Evolutionary conservation across 2,113 vertebrate genomes (phyloP).

Genomic region (Ifrita kowaldi): DNA sequence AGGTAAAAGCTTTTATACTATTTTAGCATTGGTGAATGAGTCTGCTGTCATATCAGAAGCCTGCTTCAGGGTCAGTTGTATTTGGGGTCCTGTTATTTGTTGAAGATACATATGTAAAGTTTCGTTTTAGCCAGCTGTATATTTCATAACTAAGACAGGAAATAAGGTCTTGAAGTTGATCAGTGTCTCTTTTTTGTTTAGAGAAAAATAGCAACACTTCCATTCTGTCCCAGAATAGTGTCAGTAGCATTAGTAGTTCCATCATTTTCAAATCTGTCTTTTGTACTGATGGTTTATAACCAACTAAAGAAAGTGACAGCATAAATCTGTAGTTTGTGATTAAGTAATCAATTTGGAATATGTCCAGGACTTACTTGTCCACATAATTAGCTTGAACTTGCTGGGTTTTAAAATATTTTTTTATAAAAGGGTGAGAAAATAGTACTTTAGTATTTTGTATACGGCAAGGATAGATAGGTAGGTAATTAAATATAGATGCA

Average conservation of each 20-base stretch:
- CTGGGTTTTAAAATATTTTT: background rate
- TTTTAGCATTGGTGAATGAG: background rate
- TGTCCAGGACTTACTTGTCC: background rate
- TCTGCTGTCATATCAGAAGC: background rate
- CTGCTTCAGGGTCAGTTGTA: background rate
- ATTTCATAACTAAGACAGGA: background rate
- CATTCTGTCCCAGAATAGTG: background rate
- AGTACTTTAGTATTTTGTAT: background rate
- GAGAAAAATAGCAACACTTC: background rate
- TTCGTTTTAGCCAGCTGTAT: background rate
- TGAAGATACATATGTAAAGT: background rate
- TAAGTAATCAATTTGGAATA: background rate
- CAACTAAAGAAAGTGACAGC: background rate
- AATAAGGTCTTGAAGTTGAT: background rate
- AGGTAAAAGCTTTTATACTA: conserved; percentile 74
- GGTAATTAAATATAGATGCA: background rate
- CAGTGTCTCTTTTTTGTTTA: background rate
- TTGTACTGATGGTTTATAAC: background rate
- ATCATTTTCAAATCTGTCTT: background rate
- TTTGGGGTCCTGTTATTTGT: background rate
- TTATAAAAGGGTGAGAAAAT: background rate
- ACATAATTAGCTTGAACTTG: background rate
- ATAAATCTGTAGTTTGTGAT: background rate
- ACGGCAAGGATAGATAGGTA: background rate
- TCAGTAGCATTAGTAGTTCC: background rate